Evolutionary conservation across 2,888 invertebrate species (phyloP).

Genomic region (Miltochrista miniata): DNA sequence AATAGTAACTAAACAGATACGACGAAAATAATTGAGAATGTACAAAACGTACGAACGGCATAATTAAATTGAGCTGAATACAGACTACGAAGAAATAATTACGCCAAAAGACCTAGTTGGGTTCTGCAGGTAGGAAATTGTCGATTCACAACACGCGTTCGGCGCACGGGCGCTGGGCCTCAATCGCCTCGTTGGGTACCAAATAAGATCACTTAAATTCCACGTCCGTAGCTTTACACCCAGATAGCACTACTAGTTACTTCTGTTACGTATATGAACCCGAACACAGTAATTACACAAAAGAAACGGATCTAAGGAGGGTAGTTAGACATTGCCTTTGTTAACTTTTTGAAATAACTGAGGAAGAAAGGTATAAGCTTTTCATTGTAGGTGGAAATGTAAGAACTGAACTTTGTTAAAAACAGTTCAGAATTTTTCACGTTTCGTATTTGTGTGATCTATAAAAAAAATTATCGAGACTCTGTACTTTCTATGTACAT

Average conservation of each 20-base stretch:
- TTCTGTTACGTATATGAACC: slow-evolving; percentile 68
- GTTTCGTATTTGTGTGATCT: too few relatives aligned
- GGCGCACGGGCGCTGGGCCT: slow-evolving; percentile 53
- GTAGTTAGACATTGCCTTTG: slow-evolving; percentile 60
- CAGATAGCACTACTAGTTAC: slow-evolving; percentile 70
- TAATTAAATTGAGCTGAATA: slow-evolving; percentile 57
- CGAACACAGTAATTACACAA: slow-evolving; percentile 74
- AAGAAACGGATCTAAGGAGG: slow-evolving; percentile 66
- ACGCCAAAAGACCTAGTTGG: slow-evolving; percentile 60
- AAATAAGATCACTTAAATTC: slow-evolving; percentile 82
- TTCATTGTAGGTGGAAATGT: too few relatives aligned
- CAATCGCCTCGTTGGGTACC: slow-evolving; percentile 61
- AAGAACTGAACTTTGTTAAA: too few relatives aligned
- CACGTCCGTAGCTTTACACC: slow-evolving; percentile 66
- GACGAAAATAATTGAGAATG: slow-evolving; percentile 28
- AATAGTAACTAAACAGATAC: background rate
- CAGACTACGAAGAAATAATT: slow-evolving; percentile 64
- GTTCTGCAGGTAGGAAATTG: slow-evolving; percentile 56
- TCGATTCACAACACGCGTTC: slow-evolving; percentile 68
- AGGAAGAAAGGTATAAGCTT: slow-evolving; percentile 23
- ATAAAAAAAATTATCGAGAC: too few relatives aligned
- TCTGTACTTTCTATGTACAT: too few relatives aligned
- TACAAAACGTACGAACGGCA: slow-evolving; percentile 23
- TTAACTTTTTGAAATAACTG: slow-evolving; percentile 49
- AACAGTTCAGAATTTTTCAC: too few relatives aligned